These are phyloP conservation scores for Oenanthe melanoleuca DNA, from an alignment of 2,113 vertebrate genomes.

Conservation along the genomic window DNA sequence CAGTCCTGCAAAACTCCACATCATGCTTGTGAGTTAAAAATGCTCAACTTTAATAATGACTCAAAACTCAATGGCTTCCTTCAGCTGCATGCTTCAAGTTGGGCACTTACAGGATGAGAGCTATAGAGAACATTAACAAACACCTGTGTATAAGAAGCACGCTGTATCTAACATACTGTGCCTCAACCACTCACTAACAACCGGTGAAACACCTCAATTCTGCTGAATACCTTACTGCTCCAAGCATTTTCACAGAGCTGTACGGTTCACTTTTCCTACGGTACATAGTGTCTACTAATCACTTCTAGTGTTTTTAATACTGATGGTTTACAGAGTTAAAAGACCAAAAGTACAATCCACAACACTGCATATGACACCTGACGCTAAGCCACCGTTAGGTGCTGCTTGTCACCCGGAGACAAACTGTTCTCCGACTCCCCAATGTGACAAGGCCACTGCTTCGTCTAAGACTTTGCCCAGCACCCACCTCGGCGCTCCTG, in stretches of 20 bases:
- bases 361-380: accelerated
- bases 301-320: accelerated
- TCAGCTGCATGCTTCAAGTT: not conserved
- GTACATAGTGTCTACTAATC: accelerated
- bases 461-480: not conserved
- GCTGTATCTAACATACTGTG: accelerated
- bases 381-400: accelerated
- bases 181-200: not conserved
- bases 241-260: not conserved
- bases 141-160: not conserved
- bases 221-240: too few species aligned
- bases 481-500: conserved; percentile 81
- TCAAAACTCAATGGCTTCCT: not conserved
- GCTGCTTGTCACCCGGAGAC: not conserved
- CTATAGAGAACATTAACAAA: accelerated
- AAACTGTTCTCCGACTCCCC: accelerated
- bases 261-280: accelerated
- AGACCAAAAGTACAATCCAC: not conserved
- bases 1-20: not conserved
- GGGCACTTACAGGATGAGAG: not conserved
- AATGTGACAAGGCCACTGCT: accelerated
- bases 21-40: not conserved
- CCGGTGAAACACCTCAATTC: accelerated
- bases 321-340: not conserved
- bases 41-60: accelerated